Conservation (phyloP, 2,888 invertebrate genomes). For the Achlya flavicornis region DNA sequence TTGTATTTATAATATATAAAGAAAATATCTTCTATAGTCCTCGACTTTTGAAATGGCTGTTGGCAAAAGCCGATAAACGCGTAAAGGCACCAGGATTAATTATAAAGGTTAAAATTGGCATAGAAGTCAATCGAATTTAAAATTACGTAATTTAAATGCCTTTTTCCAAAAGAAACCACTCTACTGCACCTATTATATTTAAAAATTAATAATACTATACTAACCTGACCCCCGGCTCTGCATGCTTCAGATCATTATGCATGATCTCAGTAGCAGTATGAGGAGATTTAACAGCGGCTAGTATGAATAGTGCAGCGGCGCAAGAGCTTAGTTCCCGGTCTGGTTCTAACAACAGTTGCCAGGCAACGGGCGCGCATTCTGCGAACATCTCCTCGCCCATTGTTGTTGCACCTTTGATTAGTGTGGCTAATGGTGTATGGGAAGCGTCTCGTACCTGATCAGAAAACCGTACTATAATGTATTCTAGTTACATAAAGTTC, state of each 20-base stretch:
- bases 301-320: conserved; percentile 95
- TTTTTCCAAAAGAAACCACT: neutral
- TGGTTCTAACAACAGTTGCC: conserved; percentile 97
- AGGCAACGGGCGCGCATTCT: conserved; percentile 95
- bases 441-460: conserved; percentile 93
- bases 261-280: conserved; percentile 95
- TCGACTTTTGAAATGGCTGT: no score
- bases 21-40: no score
- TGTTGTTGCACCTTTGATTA: conserved; percentile 95
- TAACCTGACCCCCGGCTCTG: conserved; percentile 91
- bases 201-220: conserved; percentile 48
- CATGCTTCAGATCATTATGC: conserved; percentile 93
- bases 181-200: neutral
- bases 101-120: no score
- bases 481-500: no score
- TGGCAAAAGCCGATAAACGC: no score
- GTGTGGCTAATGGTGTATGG: conserved; percentile 93
- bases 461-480: no score
- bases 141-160: no score
- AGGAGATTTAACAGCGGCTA: conserved; percentile 96
- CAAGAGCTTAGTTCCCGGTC: conserved; percentile 94
- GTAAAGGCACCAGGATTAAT: no score
- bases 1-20: neutral
- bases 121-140: no score
- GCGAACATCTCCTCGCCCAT: conserved; percentile 94